Conservation (phyloP, 1,140 invertebrate species). For the Popillia japonica region DNA sequence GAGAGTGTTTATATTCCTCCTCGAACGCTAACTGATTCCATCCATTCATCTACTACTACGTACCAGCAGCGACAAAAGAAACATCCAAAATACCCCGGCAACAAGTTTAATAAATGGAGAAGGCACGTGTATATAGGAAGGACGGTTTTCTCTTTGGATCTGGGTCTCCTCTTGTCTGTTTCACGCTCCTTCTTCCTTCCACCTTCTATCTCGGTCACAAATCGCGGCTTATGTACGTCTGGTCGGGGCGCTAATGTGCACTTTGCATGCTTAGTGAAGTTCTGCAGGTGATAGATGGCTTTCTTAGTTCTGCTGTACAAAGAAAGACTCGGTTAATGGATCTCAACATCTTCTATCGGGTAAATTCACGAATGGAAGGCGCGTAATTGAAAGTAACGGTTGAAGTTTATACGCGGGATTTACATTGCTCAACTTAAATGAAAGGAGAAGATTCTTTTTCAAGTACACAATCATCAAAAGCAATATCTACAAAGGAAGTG, state of each 20-base stretch:
- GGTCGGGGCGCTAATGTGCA: conserved; percentile 46
- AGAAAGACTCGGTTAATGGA: conserved; percentile 37
- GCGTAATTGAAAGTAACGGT: conserved; percentile 21
- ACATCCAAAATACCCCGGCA: conserved; percentile 20
- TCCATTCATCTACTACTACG: conserved; percentile 12
- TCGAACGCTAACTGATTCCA: conserved; percentile 20
- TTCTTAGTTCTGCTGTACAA: conserved; percentile 41
- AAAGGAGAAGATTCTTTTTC: not conserved
- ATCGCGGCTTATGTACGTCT: conserved; percentile 40
- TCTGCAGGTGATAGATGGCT: conserved; percentile 48
- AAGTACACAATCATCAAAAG: no score
- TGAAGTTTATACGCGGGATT: conserved; percentile 10
- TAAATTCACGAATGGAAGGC: not conserved
- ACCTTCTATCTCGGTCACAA: conserved; percentile 17
- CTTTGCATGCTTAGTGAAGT: conserved; percentile 45
- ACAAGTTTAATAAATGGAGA: conserved; percentile 35
- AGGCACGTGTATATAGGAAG: conserved; percentile 19
- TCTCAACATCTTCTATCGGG: not conserved
- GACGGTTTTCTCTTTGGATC: not conserved
- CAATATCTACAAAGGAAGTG: no score
- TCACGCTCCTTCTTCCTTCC: not conserved
- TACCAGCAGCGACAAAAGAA: conserved; percentile 15
- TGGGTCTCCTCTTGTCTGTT: not conserved
- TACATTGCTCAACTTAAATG: not conserved
- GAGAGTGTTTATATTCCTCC: conserved; percentile 7